Base-by-base conservation (phyloP, 2,113 vertebrate genomes). In the Misgurnus mizolepis region DNA sequence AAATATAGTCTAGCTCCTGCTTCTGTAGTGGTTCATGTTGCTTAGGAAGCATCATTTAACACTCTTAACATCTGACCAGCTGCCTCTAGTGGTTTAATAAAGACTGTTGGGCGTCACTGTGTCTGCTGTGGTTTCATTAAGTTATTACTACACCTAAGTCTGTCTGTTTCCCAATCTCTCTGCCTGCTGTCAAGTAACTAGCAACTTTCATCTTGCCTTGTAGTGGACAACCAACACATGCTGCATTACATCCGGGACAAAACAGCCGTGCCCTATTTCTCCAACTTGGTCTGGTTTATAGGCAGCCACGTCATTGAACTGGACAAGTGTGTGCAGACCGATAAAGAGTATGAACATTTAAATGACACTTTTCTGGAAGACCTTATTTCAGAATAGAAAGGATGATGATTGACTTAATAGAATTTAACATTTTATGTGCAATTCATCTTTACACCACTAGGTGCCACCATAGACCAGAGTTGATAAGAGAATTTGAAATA, bases 161-260 rank as follows among this genome's bases (percentile, higher is more conserved):
- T 76, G 58, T 22, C 18, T 50, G 22, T 65, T 34, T 58, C 6
- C 27, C 18, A 18, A 47, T 43, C 17, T 10, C 3, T 50, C 7
- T 43, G 50, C 2, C 43, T 39, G 18, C 15, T 27, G 9, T 6
- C 7, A n/a, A 43, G 12, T 82, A 50, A 79, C 43, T 67, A 69
- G 17, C 75, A 68, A 80, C 67, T 74, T 84, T 83, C 47, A 72
- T 86, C 39, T 77, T 11, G 47, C 80, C 6, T 76, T 83, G 62
- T 88, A 99, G 98, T 99, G 96, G 95, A 99, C 90, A 99, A 99
- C 94, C 96, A 98, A 87, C 95, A 96, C 82, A 99, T 99, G 98
- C 92, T 99, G 85, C 98, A 99, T 90, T 99, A 98, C 86, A 98
- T 99, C 85, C 90, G 98, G 81, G 98, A 99, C 88, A 99, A 98